Evolutionary conservation across 2,113 vertebrate genomes (phyloP), one percentile per base, ranked within the genome.

Genomic region (Proterorhinus semilunaris): DNA sequence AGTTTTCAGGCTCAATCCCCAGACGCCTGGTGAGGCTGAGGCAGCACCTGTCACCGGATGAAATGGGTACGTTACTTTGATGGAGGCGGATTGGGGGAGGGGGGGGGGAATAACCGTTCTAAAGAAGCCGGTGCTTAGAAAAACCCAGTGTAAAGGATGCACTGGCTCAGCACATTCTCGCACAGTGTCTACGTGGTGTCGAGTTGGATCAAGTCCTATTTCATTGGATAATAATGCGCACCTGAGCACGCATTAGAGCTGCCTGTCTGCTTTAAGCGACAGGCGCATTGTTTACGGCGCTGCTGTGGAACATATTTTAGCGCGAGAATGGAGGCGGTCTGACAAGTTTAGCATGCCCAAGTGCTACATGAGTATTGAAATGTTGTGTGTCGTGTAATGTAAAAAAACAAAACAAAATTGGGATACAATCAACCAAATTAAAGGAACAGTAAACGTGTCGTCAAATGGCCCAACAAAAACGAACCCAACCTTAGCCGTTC

Each of bases 11-110:
- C 66, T 57, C 46, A 75, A 75, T 78, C 66, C 66, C 68, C 9
- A 64, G 76, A 68, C 55, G 68, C 62, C 62, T 65, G 50, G 65
- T 48, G 16, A 43, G 69, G 67, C 69, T 80, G 57, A 78, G 74
- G 72, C 79, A 76, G 61, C 77, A 82, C 68, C 68, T 83, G 81
- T 83, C 78, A 36, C 68, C 53, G 46, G 68, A 82, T 78, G 65
- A 78, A 82, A 70, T 61, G 75, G 67, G 70, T 54, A 71, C 10
- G 21, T 62, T 72, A 64, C 75, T 83, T 74, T 85, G 78, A 85
- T 67, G 71, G 36, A 52, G 53, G 66, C 55, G 65, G 64, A 81
- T 7, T 62, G 64, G 82, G 8, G 13, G 59, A n/a, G 67, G 51
- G 61, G n/a, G 50, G 66, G 63, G 53, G 53, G 53, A 36, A n/a